These are phyloP conservation scores for Drosophila diplacantha DNA, from an alignment of 2,888 invertebrate species.

Conservation along the genomic window DNA sequence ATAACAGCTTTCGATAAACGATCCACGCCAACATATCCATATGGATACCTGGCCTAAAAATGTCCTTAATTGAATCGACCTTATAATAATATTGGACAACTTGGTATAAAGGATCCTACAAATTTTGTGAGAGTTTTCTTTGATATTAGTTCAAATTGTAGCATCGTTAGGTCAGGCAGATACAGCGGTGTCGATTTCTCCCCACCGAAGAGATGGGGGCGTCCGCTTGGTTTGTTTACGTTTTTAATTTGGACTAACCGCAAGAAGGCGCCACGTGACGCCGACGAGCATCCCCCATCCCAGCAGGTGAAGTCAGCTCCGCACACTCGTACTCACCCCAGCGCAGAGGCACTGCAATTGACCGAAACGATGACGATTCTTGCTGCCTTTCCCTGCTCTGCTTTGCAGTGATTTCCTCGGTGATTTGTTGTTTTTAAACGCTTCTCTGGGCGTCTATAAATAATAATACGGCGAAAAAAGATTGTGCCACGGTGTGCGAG, in stretches of 20 bases:
- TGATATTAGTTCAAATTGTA: not conserved
- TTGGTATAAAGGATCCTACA: not conserved
- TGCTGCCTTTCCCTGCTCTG: constrained; percentile 11
- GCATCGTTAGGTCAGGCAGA: not conserved
- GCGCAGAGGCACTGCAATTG: constrained; percentile 26
- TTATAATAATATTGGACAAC: not conserved
- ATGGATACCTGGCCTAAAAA: not conserved
- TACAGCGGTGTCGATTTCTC: not conserved
- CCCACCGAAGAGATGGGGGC: constrained; percentile 1
- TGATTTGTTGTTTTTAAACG: constrained; percentile 56
- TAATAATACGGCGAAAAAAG: constrained; percentile 39
- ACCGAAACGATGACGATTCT: constrained; percentile 35
- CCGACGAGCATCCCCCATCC: constrained; percentile 31
- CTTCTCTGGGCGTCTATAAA: constrained; percentile 54
- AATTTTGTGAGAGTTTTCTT: not conserved
- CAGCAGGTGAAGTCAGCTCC: constrained; percentile 13
- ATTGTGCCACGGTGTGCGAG: constrained; percentile 1
- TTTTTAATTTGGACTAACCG: constrained; percentile 53
- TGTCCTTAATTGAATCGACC: not conserved
- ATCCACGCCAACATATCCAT: not conserved
- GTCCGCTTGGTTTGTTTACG: constrained; percentile 56
- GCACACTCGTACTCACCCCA: constrained; percentile 4
- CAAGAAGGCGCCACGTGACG: constrained; percentile 58
- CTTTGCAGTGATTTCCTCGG: constrained; percentile 22
- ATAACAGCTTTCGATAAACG: too few relatives aligned